These are phyloP conservation scores for Chionodraco myersi DNA, from an alignment of 2,113 vertebrate species.

Conservation along the genomic window DNA sequence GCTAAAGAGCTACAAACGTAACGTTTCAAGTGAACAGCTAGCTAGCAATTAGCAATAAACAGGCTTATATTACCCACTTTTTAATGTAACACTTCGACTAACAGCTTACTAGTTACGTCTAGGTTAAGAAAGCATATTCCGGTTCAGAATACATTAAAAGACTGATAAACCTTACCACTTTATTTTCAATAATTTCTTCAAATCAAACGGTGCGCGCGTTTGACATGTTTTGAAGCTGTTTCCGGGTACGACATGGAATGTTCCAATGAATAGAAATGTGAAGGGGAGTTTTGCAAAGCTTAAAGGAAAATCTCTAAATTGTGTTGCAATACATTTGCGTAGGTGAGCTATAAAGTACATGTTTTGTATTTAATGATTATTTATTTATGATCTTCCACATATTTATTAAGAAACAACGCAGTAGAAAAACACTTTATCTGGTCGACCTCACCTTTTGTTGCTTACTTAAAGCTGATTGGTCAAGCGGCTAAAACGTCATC, in stretches of 20 bases:
- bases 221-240: constrained; percentile 26
- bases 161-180: not conserved
- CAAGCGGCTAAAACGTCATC: constrained; percentile 15
- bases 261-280: constrained; percentile 29
- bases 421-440: not conserved
- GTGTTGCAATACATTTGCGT: accelerated
- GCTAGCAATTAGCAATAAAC: not conserved
- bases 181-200: not conserved
- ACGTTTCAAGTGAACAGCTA: not conserved
- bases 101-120: not conserved
- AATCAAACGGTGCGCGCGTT: constrained; percentile 57
- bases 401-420: not conserved
- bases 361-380: no score
- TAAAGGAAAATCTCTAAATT: not conserved
- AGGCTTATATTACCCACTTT: not conserved
- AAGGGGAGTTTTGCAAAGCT: not conserved
- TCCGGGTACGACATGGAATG: constrained; percentile 65
- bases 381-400: accelerated
- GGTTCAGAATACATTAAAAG: not conserved
- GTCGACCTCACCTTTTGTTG: accelerated
- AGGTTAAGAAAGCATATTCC: not conserved
- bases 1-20: constrained; percentile 5
- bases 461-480: constrained; percentile 78
- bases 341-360: not conserved
- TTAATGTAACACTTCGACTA: not conserved